phyloP scores from a whole-genome alignment of 2,888 invertebrate genomes.

The Brachynemurus nebulosus region DNA sequence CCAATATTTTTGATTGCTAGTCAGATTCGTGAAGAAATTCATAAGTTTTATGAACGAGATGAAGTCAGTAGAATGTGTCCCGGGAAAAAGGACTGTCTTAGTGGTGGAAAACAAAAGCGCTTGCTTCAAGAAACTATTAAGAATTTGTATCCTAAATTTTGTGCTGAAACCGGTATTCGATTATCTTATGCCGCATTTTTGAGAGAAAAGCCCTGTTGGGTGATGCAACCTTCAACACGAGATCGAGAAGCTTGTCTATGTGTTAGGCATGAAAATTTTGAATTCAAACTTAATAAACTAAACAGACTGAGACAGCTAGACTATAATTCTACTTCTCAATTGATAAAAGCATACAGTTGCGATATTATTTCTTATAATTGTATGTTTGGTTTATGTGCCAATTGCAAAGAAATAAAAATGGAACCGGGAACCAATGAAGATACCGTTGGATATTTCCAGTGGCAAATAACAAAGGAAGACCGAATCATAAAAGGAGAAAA shows the following conservation, averaged over 20 bases:
- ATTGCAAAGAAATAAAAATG: too few species aligned
- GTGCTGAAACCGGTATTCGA: background rate
- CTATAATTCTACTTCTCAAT: background rate
- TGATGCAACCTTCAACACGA: background rate
- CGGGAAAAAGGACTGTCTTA: too few species aligned
- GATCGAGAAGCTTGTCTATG: background rate
- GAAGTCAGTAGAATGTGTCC: background rate
- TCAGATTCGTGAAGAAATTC: background rate
- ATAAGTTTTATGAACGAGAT: background rate
- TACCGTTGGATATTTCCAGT: background rate
- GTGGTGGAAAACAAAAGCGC: too few species aligned
- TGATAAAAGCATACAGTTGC: background rate
- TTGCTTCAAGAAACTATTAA: background rate
- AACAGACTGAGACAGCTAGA: background rate
- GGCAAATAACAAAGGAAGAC: background rate
- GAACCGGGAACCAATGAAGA: too few species aligned
- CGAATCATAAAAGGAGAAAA: background rate
- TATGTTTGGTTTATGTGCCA: background rate
- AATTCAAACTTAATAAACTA: background rate
- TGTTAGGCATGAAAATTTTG: background rate
- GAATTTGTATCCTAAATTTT: background rate
- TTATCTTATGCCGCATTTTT: background rate
- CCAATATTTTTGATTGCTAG: background rate
- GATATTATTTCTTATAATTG: background rate
- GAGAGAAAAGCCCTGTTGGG: background rate